Conservation (phyloP, 2,797 vertebrate genomes). For the Nothura maculosa region DNA sequence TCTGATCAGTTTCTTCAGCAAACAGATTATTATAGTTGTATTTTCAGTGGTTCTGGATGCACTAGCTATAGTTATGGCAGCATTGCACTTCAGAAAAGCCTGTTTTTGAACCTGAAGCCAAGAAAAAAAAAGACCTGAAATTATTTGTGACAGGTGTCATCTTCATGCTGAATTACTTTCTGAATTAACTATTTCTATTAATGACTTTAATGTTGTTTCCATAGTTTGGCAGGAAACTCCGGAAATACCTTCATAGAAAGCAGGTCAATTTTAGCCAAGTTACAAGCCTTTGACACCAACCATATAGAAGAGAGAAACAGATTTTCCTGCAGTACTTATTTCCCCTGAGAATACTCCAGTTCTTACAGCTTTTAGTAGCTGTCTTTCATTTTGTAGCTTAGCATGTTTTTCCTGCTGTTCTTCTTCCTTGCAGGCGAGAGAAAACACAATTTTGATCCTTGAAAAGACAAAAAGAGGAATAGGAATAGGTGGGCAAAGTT, state of each 20-base stretch:
- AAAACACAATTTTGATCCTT: neutral
- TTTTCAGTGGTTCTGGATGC: neutral
- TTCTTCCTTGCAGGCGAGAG: neutral
- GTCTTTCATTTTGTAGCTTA: neutral
- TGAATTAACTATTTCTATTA: neutral
- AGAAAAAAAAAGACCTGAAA: neutral
- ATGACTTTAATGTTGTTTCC: neutral
- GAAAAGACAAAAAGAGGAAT: neutral
- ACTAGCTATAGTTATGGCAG: neutral
- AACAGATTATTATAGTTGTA: neutral
- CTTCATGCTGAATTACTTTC: neutral
- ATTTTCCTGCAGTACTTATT: neutral
- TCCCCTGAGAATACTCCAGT: neutral
- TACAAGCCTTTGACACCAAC: neutral
- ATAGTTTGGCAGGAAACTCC: neutral
- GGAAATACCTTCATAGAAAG: neutral
- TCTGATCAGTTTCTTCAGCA: neutral
- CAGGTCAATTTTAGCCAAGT: neutral
- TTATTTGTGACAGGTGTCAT: constrained; percentile 36
- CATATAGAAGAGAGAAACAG: neutral
- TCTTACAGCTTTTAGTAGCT: neutral
- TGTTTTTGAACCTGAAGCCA: constrained; percentile 14
- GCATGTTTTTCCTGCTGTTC: neutral
- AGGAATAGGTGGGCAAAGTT: neutral
- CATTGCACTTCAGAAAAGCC: neutral